Evolutionary conservation across 2,113 vertebrate genomes (phyloP).

Genomic region (Carassius carassius): DNA sequence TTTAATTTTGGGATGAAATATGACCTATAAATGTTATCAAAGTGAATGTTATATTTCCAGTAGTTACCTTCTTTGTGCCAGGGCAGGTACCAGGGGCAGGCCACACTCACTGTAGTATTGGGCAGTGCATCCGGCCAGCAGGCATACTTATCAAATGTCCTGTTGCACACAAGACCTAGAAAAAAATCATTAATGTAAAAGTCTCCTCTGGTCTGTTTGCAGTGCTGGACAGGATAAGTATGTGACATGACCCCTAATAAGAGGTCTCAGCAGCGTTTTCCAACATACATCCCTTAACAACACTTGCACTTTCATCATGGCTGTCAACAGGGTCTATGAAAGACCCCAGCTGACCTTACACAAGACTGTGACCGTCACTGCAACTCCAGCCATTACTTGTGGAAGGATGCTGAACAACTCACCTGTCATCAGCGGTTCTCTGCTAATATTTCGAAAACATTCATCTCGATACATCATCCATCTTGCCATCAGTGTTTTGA

Average conservation of each 20-base stretch:
- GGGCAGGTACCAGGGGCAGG: constrained; percentile 92
- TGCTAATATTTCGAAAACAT: constrained; percentile 72
- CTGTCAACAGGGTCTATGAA: background rate
- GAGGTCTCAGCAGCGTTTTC: background rate
- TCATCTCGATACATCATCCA: constrained; percentile 73
- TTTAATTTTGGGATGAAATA: too few relatives aligned
- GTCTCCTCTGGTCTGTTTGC: background rate
- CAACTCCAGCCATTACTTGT: too few relatives aligned
- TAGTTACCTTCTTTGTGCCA: constrained; percentile 84
- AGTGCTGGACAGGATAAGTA: background rate
- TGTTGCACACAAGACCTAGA: constrained; percentile 88
- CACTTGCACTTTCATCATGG: constrained; percentile 53
- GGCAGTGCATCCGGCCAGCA: constrained; percentile 93
- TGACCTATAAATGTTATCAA: too few relatives aligned
- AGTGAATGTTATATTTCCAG: too few relatives aligned
- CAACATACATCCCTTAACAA: background rate
- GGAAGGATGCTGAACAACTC: constrained; percentile 42
- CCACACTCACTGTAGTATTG: constrained; percentile 85
- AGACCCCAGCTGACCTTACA: background rate
- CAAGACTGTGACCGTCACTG: background rate
- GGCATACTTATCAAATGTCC: constrained; percentile 85
- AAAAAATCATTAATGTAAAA: background rate
- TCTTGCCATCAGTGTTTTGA: constrained; percentile 69
- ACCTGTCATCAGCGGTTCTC: constrained; percentile 65
- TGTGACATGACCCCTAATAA: background rate